These are phyloP conservation scores for Myathropa florea DNA, from an alignment of 2,888 invertebrate species.

Conservation along the genomic window DNA sequence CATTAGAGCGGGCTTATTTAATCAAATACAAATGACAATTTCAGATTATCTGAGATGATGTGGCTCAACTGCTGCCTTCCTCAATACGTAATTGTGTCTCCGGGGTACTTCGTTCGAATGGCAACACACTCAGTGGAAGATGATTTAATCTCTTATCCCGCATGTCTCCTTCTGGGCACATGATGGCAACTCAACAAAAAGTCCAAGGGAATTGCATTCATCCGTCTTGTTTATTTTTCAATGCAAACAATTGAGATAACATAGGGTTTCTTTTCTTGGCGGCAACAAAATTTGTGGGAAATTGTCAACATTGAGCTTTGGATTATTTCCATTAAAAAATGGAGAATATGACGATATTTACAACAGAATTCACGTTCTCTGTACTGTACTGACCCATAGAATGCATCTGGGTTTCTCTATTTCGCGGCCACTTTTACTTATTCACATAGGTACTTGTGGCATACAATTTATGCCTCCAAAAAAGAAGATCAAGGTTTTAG, in stretches of 20 bases:
- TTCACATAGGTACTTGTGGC: too few species aligned
- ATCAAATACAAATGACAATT: slow-evolving; percentile 21
- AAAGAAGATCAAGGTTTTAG: too few species aligned
- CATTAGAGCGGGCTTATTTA: neutral
- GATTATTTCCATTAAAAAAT: too few species aligned
- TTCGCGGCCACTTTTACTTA: too few species aligned
- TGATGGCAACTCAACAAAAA: neutral
- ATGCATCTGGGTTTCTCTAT: too few species aligned
- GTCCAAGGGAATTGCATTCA: neutral
- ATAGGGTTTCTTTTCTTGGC: neutral
- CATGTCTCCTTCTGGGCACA: neutral
- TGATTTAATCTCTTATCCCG: neutral
- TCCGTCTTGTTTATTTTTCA: neutral
- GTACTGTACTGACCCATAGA: too few species aligned
- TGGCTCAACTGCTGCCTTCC: neutral
- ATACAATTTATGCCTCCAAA: too few species aligned
- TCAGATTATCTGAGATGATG: slow-evolving; percentile 21
- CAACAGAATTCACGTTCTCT: too few species aligned
- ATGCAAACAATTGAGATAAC: neutral
- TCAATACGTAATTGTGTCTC: neutral
- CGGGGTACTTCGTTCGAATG: neutral
- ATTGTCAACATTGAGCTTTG: too few species aligned
- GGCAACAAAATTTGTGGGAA: neutral
- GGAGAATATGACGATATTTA: too few species aligned
- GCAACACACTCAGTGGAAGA: neutral